A percentile compares a stretch with the other conserved stretches of the same genome.
Conservation (phyloP, 2,888 invertebrate genomes). For the Amphipyra tragopoginis region DNA sequence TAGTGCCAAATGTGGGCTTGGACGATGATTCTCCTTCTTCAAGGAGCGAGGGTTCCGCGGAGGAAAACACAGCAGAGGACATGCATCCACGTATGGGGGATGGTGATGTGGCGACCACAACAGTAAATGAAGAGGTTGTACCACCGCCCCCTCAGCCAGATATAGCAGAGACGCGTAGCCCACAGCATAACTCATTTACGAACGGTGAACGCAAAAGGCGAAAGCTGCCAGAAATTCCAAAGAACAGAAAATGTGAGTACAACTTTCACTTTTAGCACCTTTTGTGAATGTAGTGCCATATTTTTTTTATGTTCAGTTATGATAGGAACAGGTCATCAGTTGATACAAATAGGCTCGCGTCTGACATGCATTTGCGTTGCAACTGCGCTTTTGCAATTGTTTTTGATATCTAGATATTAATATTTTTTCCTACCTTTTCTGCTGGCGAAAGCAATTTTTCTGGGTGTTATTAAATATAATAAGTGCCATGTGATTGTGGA, state of each 20-base stretch:
- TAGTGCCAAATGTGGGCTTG: slow-evolving; percentile 95
- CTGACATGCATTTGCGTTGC: slow-evolving; percentile 46
- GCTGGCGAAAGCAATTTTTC: slow-evolving; percentile 42
- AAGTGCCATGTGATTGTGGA: too few relatives aligned
- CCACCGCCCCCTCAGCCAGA: slow-evolving; percentile 75
- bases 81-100: slow-evolving; percentile 87
- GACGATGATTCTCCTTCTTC: slow-evolving; percentile 96
- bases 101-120: slow-evolving; percentile 75
- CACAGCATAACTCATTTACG: slow-evolving; percentile 79
- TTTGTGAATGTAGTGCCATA: not conserved
- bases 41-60: slow-evolving; percentile 92
- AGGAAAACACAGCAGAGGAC: slow-evolving; percentile 84
- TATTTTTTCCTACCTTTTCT: not conserved
- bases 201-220: slow-evolving; percentile 93
- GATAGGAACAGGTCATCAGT: slow-evolving; percentile 17
- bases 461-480: too few relatives aligned
- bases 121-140: slow-evolving; percentile 62
- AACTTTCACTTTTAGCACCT: not conserved
- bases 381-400: slow-evolving; percentile 64
- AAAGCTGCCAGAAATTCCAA: slow-evolving; percentile 97
- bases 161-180: slow-evolving; percentile 75
- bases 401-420: not conserved
- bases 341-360: slow-evolving; percentile 47
- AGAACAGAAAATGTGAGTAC: slow-evolving; percentile 95
- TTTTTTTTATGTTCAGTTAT: not conserved